These are phyloP conservation scores for Ophiodon elongatus DNA, from an alignment of 2,113 vertebrate species.

Conservation along the genomic window DNA sequence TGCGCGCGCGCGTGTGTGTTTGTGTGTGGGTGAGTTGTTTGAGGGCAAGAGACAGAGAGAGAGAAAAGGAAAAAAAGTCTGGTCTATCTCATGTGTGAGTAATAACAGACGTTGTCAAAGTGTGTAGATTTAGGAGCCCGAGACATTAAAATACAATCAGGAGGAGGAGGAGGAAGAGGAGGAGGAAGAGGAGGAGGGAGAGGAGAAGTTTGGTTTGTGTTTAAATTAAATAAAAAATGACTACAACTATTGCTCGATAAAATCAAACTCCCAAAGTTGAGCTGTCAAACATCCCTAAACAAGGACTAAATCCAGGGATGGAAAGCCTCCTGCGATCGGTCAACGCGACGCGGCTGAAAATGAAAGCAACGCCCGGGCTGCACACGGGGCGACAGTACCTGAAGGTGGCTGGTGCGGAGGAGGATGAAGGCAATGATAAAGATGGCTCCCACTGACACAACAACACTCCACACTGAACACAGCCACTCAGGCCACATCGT, in stretches of 20 bases:
- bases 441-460: slow-evolving; percentile 63
- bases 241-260: slow-evolving; percentile 33
- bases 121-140: slow-evolving; percentile 26
- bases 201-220: slow-evolving; percentile 11
- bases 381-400: slow-evolving; percentile 53
- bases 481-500: slow-evolving; percentile 72
- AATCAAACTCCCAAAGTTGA: slow-evolving; percentile 12
- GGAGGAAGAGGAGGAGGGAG: slow-evolving; percentile 4
- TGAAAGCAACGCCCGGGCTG: neutral
- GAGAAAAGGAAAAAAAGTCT: slow-evolving; percentile 41
- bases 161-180: slow-evolving; percentile 10
- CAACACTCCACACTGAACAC: slow-evolving; percentile 67
- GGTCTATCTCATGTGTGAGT: slow-evolving; percentile 64
- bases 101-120: slow-evolving; percentile 48
- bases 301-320: slow-evolving; percentile 39
- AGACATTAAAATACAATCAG: slow-evolving; percentile 55
- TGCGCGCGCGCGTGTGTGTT: slow-evolving; percentile 22
- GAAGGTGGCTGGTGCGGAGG: slow-evolving; percentile 47
- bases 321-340: neutral
- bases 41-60: slow-evolving; percentile 21
- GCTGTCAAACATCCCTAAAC: slow-evolving; percentile 51
- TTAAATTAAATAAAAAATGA: neutral
- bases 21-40: slow-evolving; percentile 7
- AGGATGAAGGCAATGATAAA: slow-evolving; percentile 64
- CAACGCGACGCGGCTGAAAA: neutral